Conservation (phyloP, 2,113 vertebrate genomes). For the Phylloscopus trochiloides region DNA sequence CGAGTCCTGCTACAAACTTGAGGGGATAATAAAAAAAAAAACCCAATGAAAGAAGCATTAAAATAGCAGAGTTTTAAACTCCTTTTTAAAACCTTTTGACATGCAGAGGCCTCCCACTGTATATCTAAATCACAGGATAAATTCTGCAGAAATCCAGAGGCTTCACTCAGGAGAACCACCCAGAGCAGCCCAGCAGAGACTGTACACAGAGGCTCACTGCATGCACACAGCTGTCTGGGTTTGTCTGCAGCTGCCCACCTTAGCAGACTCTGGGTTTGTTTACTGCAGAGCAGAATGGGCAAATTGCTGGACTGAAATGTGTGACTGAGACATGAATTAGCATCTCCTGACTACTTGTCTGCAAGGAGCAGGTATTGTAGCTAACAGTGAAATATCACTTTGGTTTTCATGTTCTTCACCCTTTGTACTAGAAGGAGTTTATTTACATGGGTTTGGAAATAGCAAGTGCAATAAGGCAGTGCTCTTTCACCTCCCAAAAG, state of each 20-base stretch:
- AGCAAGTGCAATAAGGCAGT: background rate
- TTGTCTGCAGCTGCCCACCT: background rate
- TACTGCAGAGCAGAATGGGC: background rate
- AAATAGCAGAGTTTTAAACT: background rate
- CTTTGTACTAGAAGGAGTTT: background rate
- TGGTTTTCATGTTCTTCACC: background rate
- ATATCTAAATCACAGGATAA: background rate
- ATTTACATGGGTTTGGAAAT: background rate
- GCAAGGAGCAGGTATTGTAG: background rate
- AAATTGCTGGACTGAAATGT: background rate
- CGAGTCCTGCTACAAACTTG: background rate
- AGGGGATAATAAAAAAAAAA: background rate
- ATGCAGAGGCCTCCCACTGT: background rate
- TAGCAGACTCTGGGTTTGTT: background rate
- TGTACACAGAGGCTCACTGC: background rate
- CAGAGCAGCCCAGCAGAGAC: background rate
- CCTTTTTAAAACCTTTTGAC: background rate
- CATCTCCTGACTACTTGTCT: background rate
- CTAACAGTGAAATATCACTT: background rate
- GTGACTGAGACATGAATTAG: background rate
- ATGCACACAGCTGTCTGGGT: fast-evolving
- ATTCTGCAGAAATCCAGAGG: background rate
- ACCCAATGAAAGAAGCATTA: background rate
- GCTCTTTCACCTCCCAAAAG: background rate
- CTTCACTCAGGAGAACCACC: background rate